phyloP scores from a whole-genome alignment of 2,888 invertebrate genomes.

The Cosmia pyralina region DNA sequence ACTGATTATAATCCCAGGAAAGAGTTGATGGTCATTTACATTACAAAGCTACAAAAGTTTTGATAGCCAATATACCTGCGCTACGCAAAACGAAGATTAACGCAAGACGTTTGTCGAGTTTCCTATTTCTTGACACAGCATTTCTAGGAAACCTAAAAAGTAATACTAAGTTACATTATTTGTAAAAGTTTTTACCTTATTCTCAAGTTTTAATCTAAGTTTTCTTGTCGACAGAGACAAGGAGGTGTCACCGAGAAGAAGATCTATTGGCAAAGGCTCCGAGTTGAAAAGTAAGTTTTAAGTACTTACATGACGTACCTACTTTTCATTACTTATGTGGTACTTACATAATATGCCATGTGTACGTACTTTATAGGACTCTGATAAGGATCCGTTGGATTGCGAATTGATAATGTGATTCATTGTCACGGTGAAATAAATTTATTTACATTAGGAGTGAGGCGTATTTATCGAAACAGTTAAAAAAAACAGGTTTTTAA shows the following conservation, averaged over 20 bases:
- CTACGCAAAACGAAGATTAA: conserved; percentile 3
- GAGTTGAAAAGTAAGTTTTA: conserved; percentile 88
- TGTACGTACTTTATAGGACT: no score
- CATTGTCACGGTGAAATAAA: no score
- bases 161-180: conserved; percentile 48
- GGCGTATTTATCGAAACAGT: no score
- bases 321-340: conserved; percentile 4
- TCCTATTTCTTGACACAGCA: conserved; percentile 13
- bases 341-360: not conserved
- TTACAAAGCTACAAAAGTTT: not conserved
- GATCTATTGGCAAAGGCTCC: conserved; percentile 86
- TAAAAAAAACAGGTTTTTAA: no score
- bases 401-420: no score
- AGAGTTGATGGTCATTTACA: not conserved
- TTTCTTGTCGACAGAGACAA: conserved; percentile 91
- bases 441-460: no score
- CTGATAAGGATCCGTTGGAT: no score
- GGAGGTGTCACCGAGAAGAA: conserved; percentile 91
- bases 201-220: conserved; percentile 87
- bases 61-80: not conserved
- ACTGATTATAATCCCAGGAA: not conserved
- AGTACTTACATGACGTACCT: conserved; percentile 39
- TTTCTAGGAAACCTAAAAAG: conserved; percentile 37
- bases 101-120: not conserved
- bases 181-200: conserved; percentile 55